Conservation (phyloP, 2,797 vertebrate species). For the Pangasius djambal region DNA sequence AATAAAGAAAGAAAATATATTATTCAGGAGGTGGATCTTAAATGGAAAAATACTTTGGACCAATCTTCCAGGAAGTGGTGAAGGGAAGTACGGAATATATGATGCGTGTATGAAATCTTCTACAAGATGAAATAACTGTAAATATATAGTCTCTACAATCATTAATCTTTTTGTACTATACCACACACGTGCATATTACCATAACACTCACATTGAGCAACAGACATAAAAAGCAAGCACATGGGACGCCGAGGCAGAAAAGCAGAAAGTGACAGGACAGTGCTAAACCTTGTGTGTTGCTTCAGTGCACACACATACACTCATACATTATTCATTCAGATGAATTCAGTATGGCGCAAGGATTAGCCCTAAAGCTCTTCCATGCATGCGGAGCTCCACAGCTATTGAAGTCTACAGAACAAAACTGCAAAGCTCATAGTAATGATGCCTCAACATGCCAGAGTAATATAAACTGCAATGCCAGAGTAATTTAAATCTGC, state of each 20-base stretch:
- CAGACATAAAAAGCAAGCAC: slow-evolving; percentile 12
- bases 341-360: slow-evolving; percentile 21
- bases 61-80: not conserved
- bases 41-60: not conserved
- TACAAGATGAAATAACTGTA: not conserved
- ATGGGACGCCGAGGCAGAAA: slow-evolving; percentile 6
- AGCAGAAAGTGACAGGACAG: slow-evolving; percentile 33
- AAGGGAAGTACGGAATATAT: not conserved
- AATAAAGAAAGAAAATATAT: not conserved
- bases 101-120: not conserved
- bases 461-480: slow-evolving; percentile 2
- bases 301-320: slow-evolving; percentile 8
- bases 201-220: slow-evolving; percentile 2
- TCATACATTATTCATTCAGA: slow-evolving; percentile 54
- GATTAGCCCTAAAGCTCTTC: slow-evolving; percentile 41
- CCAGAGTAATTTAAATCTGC: not conserved
- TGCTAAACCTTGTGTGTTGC: slow-evolving; percentile 21
- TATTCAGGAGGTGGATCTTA: not conserved
- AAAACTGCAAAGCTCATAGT: slow-evolving; percentile 23
- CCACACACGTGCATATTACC: slow-evolving; percentile 4
- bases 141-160: not conserved
- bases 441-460: not conserved
- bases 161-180: not conserved
- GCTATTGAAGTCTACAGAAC: slow-evolving; percentile 38
- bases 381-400: slow-evolving; percentile 23